Evolutionary conservation across 2,113 vertebrate species (phyloP), one percentile per base, ranked within the genome.

Genomic region (Brachyhypopomus gauderio): DNA sequence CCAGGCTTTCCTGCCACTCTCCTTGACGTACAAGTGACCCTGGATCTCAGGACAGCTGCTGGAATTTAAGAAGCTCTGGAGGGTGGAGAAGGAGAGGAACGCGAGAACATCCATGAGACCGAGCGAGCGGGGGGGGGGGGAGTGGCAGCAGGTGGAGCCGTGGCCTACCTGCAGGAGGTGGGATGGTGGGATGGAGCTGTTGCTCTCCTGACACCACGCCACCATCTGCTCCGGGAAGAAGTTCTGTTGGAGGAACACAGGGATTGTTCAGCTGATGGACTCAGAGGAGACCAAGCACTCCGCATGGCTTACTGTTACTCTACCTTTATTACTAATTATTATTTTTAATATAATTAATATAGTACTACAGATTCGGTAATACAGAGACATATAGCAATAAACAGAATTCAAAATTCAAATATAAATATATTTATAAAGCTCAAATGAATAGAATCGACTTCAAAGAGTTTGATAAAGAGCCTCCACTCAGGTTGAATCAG

Each of bases 201-300:
- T 97, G 77, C 95, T 93, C 88, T 96, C 96, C 88, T 99, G 97
- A 90, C 96, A 98, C 96, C 97, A 97, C 1, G 95, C 94, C 71
- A 99, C 95, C 97, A 99, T 99, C 86, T 98, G 97, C 70, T 99
- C 98, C 2, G 98, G 98, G 88, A 99, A 99, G 93, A 98, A 99
- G 83, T 95, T 96, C 97, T 99, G 89, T 72, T 16, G 23, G 48
- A 17, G 12, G 45, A 66, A 3, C n/a, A 77, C 3, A 72, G 5
- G 22, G 30, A 17, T 30, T 52, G 12, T 23, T 34, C 45, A 52
- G 5, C 2, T 52, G 45, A 14, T 11, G 45, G 45, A 12, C 12
- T 52, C 30, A 2, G 30, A 30, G 3, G 30, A 30, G 30, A 30
- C 30, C 30, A 30, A 1, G 30, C 30, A 30, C 30, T 30, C 1